Percentiles rank a stretch among this genome's conserved stretches.
Evolutionary conservation across 1,140 invertebrate species (phyloP).

Genomic region (Sarcophaga bullata): DNA sequence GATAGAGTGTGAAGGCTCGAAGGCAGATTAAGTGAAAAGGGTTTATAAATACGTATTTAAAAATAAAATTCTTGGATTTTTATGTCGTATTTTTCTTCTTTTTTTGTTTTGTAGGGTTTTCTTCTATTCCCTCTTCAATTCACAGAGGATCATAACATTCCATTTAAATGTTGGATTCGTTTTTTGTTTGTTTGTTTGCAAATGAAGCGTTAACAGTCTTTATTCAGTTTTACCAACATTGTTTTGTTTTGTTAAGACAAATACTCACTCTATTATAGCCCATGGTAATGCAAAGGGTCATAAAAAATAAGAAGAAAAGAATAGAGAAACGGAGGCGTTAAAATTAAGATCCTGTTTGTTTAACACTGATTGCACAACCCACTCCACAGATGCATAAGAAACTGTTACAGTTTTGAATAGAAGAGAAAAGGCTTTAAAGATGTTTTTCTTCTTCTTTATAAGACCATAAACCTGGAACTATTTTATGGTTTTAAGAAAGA

Average conservation of each 20-base stretch:
- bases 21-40: neutral
- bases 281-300: neutral
- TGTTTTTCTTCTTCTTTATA: no score
- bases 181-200: no score
- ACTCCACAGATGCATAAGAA: no score
- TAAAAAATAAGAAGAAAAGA: neutral
- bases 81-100: neutral
- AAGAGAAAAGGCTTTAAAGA: no score
- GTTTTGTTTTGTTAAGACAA: constrained; percentile 23
- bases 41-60: constrained; percentile 7
- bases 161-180: constrained; percentile 34
- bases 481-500: no score
- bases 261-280: neutral
- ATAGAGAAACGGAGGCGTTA: neutral
- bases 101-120: neutral
- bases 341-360: constrained; percentile 5
- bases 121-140: neutral
- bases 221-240: constrained; percentile 3
- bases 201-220: constrained; percentile 36
- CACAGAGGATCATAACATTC: constrained; percentile 16
- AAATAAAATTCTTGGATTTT: constrained; percentile 36
- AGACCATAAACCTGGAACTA: no score
- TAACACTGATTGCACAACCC: no score
- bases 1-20: no score
- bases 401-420: no score